A percentile compares a stretch with the other conserved stretches of the same genome.
Evolutionary conservation across 92 coral and sea anemone species (phyloP).

Genomic region (Phenganax stokvisi): DNA sequence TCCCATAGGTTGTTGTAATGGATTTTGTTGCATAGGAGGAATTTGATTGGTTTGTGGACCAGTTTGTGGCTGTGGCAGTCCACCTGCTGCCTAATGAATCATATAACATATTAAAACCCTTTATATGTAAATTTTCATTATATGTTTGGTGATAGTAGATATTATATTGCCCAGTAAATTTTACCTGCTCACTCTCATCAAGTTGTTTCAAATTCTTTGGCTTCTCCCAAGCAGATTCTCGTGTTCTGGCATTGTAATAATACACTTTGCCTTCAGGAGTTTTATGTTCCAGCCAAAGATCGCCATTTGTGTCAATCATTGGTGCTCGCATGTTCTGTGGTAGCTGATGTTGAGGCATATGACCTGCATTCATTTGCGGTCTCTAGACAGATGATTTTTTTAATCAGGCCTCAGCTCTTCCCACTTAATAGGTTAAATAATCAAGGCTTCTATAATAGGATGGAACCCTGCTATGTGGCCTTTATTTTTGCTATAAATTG

Average conservation of each 20-base stretch:
- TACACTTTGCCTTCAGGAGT: constrained; percentile 88
- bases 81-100: constrained; percentile 13
- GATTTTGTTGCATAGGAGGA: constrained; percentile 31
- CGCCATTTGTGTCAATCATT: constrained; percentile 94
- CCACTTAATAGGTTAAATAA: no score
- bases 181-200: constrained; percentile 42
- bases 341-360: constrained; percentile 10
- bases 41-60: neutral
- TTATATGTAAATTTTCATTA: constrained; percentile 11
- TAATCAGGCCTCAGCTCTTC: neutral
- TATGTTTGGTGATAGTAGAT: neutral
- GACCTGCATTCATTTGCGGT: constrained; percentile 24
- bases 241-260: constrained; percentile 91
- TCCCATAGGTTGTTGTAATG: constrained; percentile 32
- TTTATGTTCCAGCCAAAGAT: constrained; percentile 91
- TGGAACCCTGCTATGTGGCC: neutral
- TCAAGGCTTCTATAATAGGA: no score
- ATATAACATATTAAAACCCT: constrained; percentile 2
- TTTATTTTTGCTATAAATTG: neutral
- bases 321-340: constrained; percentile 58
- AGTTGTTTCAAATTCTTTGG: constrained; percentile 69
- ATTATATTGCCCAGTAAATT: constrained; percentile 23
- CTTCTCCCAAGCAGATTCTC: constrained; percentile 97
- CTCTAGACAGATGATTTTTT: constrained; percentile 13
- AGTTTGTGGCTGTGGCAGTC: neutral